Evolutionary conservation across 2,888 invertebrate species (phyloP), one percentile per base, ranked within the genome.

Genomic region (Lordiphosa andalusiaca): DNA sequence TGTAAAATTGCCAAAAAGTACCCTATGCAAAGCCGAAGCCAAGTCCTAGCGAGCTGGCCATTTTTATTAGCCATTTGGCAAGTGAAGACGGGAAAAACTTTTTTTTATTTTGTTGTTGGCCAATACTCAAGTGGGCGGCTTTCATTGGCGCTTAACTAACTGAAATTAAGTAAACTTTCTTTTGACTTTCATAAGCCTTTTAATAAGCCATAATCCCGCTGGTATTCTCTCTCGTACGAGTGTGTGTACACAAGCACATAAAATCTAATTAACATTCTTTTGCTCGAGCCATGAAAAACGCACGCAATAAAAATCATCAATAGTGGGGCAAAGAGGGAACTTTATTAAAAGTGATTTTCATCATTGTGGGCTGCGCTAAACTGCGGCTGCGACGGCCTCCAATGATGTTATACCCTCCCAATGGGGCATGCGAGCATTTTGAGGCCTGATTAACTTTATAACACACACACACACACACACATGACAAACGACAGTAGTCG

Each of bases 121-220:
- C 84, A 83, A 80, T 75, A 67, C 77, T 81, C 77, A 80, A 78
- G 81, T 76, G 81, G 81, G 63, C 73, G 76, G 76, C 66, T 75
- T 83, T 83, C 81, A 70, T 65, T 82, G 77, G 73, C 70, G 84
- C 82, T 81, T 76, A 81, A 71, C 84, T 84, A 78, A 78, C 82
- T 82, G 78, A 82, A 80, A 80, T 80, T 77, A 84, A 84, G 78
- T 77, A 84, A 80, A 80, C 78, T 80, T 80, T 80, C 84, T 78
- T 78, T 78, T 84, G 78, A 78, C 78, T 78, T 78, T 78, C 84
- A 84, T 84, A 78, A 78, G 78, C 78, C 78, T 78, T 78, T 84
- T 84, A 78, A 84, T 84, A 84, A 77, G 78, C 74, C 71, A 78
- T 77, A 78, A 78, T 84, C 82, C 84, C 82, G 37, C 59, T 53